Conservation (phyloP, 1,140 invertebrate genomes). For the Drosophila paulistorum region DNA sequence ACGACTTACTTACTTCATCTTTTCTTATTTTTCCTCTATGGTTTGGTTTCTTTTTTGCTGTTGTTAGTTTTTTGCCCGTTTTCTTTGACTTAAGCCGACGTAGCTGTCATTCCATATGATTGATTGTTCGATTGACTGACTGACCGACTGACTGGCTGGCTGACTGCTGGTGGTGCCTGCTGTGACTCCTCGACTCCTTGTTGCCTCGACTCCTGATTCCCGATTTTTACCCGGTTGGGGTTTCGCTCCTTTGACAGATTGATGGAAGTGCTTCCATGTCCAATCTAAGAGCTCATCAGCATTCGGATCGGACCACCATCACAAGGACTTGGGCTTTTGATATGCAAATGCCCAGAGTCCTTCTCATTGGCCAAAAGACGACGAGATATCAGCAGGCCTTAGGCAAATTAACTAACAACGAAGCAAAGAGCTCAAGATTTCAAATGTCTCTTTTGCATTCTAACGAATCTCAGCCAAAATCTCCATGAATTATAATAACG, state of each 20-base stretch:
- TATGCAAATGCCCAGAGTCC: slow-evolving; percentile 17
- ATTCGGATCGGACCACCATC: slow-evolving; percentile 23
- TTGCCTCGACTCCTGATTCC: slow-evolving; percentile 9
- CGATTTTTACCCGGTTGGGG: not conserved
- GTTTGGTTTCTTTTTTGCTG: not conserved
- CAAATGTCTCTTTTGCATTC: slow-evolving; percentile 1
- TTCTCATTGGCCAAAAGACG: not conserved
- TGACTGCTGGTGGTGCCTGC: slow-evolving; percentile 14
- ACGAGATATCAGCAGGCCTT: slow-evolving; percentile 2
- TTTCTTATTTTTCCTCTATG: too few relatives aligned
- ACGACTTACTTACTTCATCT: too few relatives aligned
- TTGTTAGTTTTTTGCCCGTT: slow-evolving; percentile 24
- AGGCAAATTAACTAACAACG: slow-evolving; percentile 10
- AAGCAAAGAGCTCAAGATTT: slow-evolving; percentile 2
- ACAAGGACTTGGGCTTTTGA: slow-evolving; percentile 10
- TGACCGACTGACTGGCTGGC: slow-evolving; percentile 30
- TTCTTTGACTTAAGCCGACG: slow-evolving; percentile 70
- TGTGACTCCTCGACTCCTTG: slow-evolving; percentile 18
- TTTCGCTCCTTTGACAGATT: slow-evolving; percentile 30
- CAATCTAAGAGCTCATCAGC: slow-evolving; percentile 44
- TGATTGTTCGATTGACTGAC: slow-evolving; percentile 76
- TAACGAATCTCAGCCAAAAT: not conserved
- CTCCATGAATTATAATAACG: slow-evolving; percentile 7
- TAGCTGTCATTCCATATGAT: slow-evolving; percentile 76
- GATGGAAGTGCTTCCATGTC: slow-evolving; percentile 35